Conservation (phyloP, 2,113 vertebrate genomes). For the Thalassoma bifasciatum region DNA sequence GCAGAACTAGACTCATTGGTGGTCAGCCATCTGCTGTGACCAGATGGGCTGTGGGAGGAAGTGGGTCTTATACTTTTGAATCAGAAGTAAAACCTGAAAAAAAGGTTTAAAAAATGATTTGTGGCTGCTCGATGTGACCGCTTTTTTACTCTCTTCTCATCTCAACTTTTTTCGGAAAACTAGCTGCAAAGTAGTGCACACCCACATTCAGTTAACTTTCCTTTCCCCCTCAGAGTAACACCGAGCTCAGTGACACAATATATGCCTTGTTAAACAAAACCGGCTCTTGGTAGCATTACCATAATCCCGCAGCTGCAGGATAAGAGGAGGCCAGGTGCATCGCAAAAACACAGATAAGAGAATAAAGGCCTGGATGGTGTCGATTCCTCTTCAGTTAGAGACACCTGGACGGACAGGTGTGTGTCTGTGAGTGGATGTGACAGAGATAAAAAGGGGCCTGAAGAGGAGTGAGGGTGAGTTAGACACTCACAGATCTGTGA, state of each 20-base stretch:
- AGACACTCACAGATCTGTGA: slow-evolving; percentile 28
- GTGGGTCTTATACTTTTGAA: neutral
- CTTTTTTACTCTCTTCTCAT: neutral
- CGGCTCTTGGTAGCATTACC: slow-evolving; percentile 44
- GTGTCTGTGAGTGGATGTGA: slow-evolving; percentile 34
- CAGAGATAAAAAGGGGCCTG: neutral
- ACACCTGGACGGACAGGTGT: slow-evolving; percentile 39
- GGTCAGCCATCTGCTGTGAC: no score
- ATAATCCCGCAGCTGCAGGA: slow-evolving; percentile 58
- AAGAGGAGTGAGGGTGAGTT: slow-evolving; percentile 20
- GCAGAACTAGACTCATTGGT: neutral
- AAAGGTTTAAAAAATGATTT: neutral
- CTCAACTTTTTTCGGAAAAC: neutral
- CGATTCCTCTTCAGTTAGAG: slow-evolving; percentile 16
- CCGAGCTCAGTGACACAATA: slow-evolving; percentile 4
- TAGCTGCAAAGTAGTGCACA: neutral
- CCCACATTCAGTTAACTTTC: slow-evolving; percentile 1
- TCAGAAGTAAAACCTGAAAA: no score
- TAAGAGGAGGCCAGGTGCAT: slow-evolving; percentile 42
- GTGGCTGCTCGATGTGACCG: slow-evolving; percentile 23
- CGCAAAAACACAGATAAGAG: slow-evolving; percentile 51
- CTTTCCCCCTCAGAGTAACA: neutral
- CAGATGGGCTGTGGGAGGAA: neutral
- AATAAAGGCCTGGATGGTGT: slow-evolving; percentile 16
- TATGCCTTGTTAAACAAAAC: slow-evolving; percentile 50